Evolutionary conservation across 23 tunicate genomes (phyloP).

Genomic region (Botrylloides violaceus): DNA sequence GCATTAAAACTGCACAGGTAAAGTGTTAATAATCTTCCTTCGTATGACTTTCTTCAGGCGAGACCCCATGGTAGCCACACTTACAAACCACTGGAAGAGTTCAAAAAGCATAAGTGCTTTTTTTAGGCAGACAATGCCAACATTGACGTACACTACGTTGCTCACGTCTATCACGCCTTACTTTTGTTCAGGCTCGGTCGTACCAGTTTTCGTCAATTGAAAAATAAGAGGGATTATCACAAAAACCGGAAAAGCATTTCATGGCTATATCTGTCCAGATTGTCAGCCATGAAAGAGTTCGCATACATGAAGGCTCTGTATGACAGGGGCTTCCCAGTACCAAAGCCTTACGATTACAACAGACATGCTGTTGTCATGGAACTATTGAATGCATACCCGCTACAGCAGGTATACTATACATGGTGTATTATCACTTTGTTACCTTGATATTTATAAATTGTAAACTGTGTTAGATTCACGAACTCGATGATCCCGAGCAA

Average conservation of each 20-base stretch:
- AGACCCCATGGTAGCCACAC: no score
- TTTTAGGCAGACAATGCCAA: no score
- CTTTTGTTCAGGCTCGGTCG: constrained; percentile 68
- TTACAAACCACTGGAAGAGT: no score
- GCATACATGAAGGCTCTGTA: constrained; percentile 88
- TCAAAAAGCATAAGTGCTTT: no score
- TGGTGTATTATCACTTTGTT: background rate
- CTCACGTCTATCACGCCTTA: no score
- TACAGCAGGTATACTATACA: constrained; percentile 92
- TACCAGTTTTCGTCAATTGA: constrained; percentile 81
- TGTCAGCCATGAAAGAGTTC: constrained; percentile 86
- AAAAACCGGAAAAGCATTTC: constrained; percentile 47
- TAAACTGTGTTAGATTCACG: constrained; percentile 36
- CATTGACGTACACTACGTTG: no score
- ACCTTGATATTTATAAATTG: background rate
- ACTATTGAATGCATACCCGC: constrained; percentile 73
- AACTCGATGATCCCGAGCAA: constrained; percentile 40
- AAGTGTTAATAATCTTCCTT: background rate
- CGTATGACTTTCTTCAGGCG: no score
- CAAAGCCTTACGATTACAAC: constrained; percentile 87
- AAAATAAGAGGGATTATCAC: constrained; percentile 93
- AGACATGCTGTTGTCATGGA: constrained; percentile 93
- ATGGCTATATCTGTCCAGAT: constrained; percentile 87
- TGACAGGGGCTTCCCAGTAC: constrained; percentile 87
- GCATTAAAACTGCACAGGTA: constrained; percentile 88